Conservation (phyloP, 2,797 vertebrate genomes). For the Moxostoma hubbsi region DNA sequence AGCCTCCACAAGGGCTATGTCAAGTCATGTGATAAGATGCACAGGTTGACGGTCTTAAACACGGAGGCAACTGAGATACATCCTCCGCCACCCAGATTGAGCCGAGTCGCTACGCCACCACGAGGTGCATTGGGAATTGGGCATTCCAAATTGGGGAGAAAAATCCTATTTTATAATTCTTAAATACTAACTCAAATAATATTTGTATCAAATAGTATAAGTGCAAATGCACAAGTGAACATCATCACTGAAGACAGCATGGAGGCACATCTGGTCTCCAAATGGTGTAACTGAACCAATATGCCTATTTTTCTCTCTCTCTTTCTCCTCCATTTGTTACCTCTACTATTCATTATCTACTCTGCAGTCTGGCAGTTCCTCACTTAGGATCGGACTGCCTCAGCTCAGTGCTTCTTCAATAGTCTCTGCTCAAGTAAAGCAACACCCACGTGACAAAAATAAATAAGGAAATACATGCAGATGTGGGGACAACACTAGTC, state of each 20-base stretch:
- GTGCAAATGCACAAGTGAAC: neutral
- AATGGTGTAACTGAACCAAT: constrained; percentile 73
- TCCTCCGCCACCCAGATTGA: no score
- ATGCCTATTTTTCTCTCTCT: constrained; percentile 57
- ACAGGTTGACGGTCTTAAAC: no score
- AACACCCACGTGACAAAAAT: constrained; percentile 78
- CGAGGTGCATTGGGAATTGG: no score
- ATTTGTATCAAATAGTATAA: no score
- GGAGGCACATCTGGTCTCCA: constrained; percentile 80
- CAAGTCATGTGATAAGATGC: no score
- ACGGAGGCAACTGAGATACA: no score
- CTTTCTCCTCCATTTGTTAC: constrained; percentile 49
- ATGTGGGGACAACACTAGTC: constrained; percentile 57
- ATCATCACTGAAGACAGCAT: constrained; percentile 69
- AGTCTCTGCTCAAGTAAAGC: constrained; percentile 58
- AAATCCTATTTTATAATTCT: no score
- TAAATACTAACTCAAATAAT: no score
- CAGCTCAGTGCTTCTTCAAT: constrained; percentile 64
- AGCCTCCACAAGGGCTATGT: no score
- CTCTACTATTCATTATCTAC: constrained; percentile 64
- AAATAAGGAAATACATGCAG: constrained; percentile 72
- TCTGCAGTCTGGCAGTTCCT: constrained; percentile 69
- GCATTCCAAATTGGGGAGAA: no score
- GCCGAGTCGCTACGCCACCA: no score
- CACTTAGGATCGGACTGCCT: constrained; percentile 73